These are phyloP conservation scores for Chromobotia macracanthus DNA, from an alignment of 2,797 vertebrate species.

Conservation along the genomic window DNA sequence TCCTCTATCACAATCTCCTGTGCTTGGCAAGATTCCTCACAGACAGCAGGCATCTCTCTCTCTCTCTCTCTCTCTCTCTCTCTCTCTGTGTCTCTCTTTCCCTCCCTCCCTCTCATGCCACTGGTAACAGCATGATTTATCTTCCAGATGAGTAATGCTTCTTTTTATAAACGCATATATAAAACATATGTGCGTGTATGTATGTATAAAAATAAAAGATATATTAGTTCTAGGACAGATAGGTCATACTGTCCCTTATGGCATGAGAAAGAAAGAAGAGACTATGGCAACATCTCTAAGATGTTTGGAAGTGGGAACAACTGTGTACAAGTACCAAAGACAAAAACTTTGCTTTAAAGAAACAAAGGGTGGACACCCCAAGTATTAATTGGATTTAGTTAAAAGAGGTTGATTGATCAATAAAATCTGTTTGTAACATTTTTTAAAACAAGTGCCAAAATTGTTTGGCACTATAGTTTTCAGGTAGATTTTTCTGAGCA, in stretches of 20 bases:
- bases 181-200: neutral
- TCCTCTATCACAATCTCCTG: conserved; percentile 11
- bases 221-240: neutral
- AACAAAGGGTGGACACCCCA: too few species aligned
- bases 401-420: too few species aligned
- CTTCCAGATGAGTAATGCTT: conserved; percentile 39
- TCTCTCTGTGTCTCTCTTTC: neutral
- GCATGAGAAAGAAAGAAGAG: neutral
- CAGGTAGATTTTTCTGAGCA: too few species aligned
- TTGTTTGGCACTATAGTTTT: too few species aligned
- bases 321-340: too few species aligned
- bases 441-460: too few species aligned
- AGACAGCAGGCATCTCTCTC: conserved; percentile 6
- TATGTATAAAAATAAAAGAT: neutral
- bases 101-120: neutral
- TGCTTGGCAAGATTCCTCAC: conserved; percentile 16
- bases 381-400: too few species aligned
- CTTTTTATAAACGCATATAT: neutral
- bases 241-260: neutral
- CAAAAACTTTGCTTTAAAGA: too few species aligned
- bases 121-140: conserved; percentile 29
- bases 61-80: conserved; percentile 13
- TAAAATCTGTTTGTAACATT: too few species aligned
- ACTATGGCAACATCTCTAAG: neutral
- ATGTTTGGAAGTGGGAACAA: neutral